phyloP scores from a whole-genome alignment of 2,113 vertebrate species.

The Equus quagga region DNA sequence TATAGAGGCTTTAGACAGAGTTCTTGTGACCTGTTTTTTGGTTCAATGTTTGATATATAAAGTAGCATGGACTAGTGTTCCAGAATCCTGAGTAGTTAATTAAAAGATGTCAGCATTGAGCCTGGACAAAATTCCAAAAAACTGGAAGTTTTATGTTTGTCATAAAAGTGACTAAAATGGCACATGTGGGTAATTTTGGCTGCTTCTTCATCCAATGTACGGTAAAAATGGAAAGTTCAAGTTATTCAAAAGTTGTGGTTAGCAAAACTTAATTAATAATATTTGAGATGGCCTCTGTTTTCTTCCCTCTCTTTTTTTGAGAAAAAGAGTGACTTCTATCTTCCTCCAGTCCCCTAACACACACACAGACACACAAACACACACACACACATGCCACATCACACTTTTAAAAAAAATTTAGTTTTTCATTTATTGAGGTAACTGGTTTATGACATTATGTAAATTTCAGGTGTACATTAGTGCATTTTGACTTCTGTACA shows the following conservation, averaged over 20 bases:
- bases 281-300: not conserved
- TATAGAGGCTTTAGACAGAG: not conserved
- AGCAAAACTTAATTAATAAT: not conserved
- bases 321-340: not conserved
- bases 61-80: not conserved
- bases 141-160: not conserved
- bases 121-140: not conserved
- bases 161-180: not conserved
- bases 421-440: not conserved
- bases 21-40: slow-evolving; percentile 14
- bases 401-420: not conserved
- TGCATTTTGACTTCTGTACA: too few relatives aligned
- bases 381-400: not conserved
- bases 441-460: too few relatives aligned
- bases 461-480: too few relatives aligned
- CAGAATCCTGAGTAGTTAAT: slow-evolving; percentile 25
- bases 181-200: not conserved
- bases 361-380: not conserved
- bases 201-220: not conserved
- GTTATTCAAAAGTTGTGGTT: not conserved
- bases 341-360: not conserved
- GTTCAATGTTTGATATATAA: not conserved
- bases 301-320: not conserved
- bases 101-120: not conserved
- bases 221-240: not conserved